A percentile compares a stretch with the other conserved stretches of the same genome.
phyloP scores from a whole-genome alignment of 2,888 invertebrate genomes.

The Smittia aterrima region DNA sequence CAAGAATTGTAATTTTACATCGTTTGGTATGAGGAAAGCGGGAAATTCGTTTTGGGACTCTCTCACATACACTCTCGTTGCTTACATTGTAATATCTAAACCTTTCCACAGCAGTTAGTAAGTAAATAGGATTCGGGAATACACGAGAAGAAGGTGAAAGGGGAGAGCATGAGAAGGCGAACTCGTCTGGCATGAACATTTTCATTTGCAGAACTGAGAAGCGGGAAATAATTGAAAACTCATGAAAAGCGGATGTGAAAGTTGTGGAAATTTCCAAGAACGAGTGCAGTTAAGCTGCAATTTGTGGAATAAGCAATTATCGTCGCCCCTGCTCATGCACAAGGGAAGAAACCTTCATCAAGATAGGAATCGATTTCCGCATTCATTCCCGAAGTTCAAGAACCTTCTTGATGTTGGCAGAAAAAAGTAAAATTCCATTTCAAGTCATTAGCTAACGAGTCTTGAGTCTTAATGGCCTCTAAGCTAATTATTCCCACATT shows the following conservation, averaged over 20 bases:
- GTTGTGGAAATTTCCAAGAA: background rate
- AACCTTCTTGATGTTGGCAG: too few relatives aligned
- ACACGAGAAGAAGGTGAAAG: too few relatives aligned
- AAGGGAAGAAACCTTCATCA: slow-evolving; percentile 17
- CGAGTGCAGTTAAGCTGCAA: background rate
- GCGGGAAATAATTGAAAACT: too few relatives aligned
- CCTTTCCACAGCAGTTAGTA: background rate
- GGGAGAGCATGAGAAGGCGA: too few relatives aligned
- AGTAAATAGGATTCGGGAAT: background rate
- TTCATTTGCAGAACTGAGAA: too few relatives aligned
- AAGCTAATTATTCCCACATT: too few relatives aligned
- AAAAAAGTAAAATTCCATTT: too few relatives aligned
- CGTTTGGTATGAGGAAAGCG: background rate
- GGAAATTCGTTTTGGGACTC: background rate
- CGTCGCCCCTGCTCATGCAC: too few relatives aligned
- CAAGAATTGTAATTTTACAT: background rate
- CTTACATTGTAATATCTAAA: background rate
- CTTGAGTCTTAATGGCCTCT: too few relatives aligned
- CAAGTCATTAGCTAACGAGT: too few relatives aligned
- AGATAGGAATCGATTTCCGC: slow-evolving; percentile 28
- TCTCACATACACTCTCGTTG: background rate
- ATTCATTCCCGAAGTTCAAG: background rate
- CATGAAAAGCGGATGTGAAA: background rate
- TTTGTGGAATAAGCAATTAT: background rate
- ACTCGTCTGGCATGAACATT: too few relatives aligned